phyloP scores from a whole-genome alignment of 2,113 vertebrate species.

The Cololabis saira region DNA sequence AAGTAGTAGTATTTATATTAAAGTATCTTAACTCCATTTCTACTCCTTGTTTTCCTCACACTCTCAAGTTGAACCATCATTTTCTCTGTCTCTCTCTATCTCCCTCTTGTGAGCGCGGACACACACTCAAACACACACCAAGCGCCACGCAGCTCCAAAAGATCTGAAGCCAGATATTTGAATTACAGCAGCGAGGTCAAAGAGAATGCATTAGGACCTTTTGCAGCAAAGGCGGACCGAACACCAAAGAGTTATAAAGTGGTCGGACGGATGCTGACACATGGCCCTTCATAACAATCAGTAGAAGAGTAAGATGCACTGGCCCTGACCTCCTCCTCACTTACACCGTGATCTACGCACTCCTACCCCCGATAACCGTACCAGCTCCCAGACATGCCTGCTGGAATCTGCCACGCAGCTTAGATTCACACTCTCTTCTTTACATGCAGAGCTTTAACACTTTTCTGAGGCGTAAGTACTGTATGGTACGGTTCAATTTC shows the following conservation, averaged over 20 bases:
- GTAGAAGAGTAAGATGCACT: constrained; percentile 66
- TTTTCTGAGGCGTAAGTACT: background rate
- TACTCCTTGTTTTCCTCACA: background rate
- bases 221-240: constrained; percentile 61
- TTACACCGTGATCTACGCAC: constrained; percentile 53
- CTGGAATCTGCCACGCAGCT: background rate
- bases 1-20: too few relatives aligned
- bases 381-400: constrained; percentile 1
- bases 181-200: constrained; percentile 79
- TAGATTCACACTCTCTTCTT: background rate
- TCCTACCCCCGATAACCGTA: constrained; percentile 27
- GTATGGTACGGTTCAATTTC: constrained; percentile 13
- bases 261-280: constrained; percentile 71
- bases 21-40: too few relatives aligned
- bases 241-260: constrained; percentile 75
- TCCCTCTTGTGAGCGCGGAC: constrained; percentile 8
- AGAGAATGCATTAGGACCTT: constrained; percentile 82
- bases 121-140: constrained; percentile 36
- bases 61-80: background rate
- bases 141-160: constrained; percentile 34
- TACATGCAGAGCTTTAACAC: constrained; percentile 15
- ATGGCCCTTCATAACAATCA: constrained; percentile 78
- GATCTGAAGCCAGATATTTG: constrained; percentile 73
- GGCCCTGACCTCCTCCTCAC: constrained; percentile 68
- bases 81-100: background rate